Evolutionary conservation across 2,888 invertebrate genomes (phyloP).

Genomic region (Hybos culiciformis): DNA sequence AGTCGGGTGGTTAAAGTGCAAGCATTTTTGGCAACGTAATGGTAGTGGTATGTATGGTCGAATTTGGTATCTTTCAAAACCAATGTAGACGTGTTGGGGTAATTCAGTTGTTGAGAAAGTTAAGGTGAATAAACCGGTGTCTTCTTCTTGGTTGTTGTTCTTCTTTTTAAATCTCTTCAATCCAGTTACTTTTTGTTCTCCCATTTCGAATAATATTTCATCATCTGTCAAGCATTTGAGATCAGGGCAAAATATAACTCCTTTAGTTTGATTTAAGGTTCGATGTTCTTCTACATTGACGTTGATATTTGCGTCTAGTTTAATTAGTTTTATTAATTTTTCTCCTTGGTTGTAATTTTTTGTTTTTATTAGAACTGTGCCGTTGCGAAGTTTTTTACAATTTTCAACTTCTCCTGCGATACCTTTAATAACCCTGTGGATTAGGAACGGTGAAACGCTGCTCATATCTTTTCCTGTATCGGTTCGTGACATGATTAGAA

Average conservation of each 20-base stretch:
- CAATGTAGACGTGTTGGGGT: not conserved
- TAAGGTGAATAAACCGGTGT: not conserved
- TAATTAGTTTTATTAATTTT: not conserved
- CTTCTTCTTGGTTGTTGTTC: not conserved
- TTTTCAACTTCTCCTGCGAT: not conserved
- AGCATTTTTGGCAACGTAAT: not conserved
- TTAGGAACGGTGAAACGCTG: not conserved
- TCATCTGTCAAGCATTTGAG: not conserved
- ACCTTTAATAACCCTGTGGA: not conserved
- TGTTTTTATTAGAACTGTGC: not conserved
- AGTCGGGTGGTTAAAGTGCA: not conserved
- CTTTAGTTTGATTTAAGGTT: not conserved
- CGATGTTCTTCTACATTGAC: not conserved
- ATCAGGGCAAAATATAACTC: not conserved
- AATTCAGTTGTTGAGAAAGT: not conserved
- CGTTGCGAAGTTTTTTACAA: not conserved
- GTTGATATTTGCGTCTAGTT: not conserved
- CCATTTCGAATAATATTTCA: not conserved
- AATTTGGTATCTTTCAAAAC: not conserved
- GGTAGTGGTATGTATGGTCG: not conserved
- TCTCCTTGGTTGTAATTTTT: not conserved
- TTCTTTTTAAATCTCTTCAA: not conserved
- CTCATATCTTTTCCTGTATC: not conserved
- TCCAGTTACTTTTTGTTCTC: not conserved
- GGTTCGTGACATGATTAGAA: not conserved